These are phyloP conservation scores for Diaphora mendica DNA, from an alignment of 2,888 invertebrate species.

Conservation along the genomic window DNA sequence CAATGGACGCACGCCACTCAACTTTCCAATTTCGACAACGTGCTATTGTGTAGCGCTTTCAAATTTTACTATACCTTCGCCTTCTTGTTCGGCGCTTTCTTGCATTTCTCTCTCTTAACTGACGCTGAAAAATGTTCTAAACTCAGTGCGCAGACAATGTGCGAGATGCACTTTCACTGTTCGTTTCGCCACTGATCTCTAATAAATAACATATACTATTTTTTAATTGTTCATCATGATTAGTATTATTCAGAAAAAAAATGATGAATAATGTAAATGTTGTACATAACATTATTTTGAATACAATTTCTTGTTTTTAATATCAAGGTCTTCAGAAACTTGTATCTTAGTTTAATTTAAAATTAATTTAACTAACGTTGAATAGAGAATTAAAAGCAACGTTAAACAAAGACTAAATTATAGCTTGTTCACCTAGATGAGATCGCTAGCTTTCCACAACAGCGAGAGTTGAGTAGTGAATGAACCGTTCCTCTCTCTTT, in stretches of 20 bases:
- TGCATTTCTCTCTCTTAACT: conserved; percentile 79
- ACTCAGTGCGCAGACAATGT: conserved; percentile 71
- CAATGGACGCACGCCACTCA: conserved; percentile 82
- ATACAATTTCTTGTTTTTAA: neutral
- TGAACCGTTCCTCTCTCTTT: conserved; percentile 52
- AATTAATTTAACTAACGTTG: neutral
- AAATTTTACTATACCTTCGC: conserved; percentile 83
- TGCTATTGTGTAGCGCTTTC: conserved; percentile 86
- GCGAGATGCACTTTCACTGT: conserved; percentile 82
- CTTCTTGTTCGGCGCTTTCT: conserved; percentile 79
- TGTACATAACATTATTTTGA: neutral
- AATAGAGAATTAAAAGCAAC: conserved; percentile 57
- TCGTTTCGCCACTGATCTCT: conserved; percentile 63
- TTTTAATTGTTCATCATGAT: neutral
- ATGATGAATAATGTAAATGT: neutral
- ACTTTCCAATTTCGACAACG: conserved; percentile 87
- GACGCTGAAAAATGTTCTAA: conserved; percentile 82
- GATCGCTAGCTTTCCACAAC: conserved; percentile 75
- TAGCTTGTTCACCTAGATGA: conserved; percentile 75
- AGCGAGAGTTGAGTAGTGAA: conserved; percentile 58
- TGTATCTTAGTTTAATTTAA: neutral
- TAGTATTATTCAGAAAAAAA: neutral
- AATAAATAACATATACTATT: conserved; percentile 40
- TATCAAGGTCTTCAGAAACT: neutral
- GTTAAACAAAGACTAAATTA: conserved; percentile 63